Conservation (phyloP, 2,797 vertebrate genomes). For the Darevskia mixta region DNA sequence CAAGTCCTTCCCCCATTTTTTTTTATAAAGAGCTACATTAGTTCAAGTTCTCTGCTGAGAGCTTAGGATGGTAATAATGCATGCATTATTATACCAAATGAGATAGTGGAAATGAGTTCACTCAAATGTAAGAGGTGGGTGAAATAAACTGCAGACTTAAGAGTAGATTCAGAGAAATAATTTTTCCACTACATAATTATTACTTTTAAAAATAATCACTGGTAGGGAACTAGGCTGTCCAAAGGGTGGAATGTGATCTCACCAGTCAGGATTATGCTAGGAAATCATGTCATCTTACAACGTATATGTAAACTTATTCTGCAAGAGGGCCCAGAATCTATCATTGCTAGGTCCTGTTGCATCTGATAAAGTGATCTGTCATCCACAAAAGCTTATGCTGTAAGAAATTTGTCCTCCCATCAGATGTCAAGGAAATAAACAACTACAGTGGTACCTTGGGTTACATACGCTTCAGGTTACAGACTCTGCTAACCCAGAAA, state of each 20-base stretch:
- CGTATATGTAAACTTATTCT: neutral
- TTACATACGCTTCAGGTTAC: too few species aligned
- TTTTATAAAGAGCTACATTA: neutral
- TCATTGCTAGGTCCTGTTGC: too few species aligned
- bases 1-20: neutral
- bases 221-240: too few species aligned
- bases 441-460: too few species aligned
- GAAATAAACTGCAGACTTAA: neutral
- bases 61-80: neutral
- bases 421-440: too few species aligned
- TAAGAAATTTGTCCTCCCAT: too few species aligned
- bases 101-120: constrained; percentile 10
- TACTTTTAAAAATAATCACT: neutral
- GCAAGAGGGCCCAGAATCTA: neutral
- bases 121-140: neutral
- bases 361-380: too few species aligned
- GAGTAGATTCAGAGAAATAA: neutral
- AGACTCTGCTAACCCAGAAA: too few species aligned
- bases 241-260: neutral
- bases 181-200: neutral
- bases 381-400: too few species aligned
- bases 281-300: neutral
- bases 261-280: neutral
- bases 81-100: constrained; percentile 5
- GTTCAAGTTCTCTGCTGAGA: neutral